phyloP scores from a whole-genome alignment of 2,888 invertebrate species.

The Antitype chi region DNA sequence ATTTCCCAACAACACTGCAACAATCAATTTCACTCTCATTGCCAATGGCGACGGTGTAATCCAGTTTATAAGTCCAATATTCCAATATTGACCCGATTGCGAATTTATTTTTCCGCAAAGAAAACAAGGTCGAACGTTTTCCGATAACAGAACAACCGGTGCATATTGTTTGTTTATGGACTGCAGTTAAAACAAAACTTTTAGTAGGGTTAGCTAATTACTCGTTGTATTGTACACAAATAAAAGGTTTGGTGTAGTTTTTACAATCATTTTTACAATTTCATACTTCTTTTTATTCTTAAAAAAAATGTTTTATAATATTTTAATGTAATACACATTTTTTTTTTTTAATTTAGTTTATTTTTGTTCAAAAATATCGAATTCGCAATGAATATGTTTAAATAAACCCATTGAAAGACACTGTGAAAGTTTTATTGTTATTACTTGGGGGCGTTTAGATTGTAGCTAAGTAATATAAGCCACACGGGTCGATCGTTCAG shows the following conservation, averaged over 20 bases:
- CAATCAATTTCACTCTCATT: not conserved
- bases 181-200: not conserved
- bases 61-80: constrained; percentile 36
- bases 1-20: not conserved
- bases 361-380: not conserved
- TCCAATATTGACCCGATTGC: constrained; percentile 32
- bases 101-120: constrained; percentile 31
- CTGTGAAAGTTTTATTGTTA: too few species aligned
- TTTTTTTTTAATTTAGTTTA: too few species aligned
- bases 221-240: not conserved
- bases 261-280: too few species aligned
- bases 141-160: constrained; percentile 23
- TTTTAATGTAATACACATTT: too few species aligned
- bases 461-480: too few species aligned
- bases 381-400: not conserved
- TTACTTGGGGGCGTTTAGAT: too few species aligned
- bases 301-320: too few species aligned
- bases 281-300: too few species aligned
- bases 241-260: not conserved
- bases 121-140: constrained; percentile 30
- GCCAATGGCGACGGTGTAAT: constrained; percentile 13
- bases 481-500: too few species aligned
- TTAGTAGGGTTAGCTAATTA: not conserved
- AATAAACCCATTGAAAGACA: too few species aligned
- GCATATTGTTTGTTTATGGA: constrained; percentile 33